Conservation (phyloP, 2,888 invertebrate genomes). For the Bursaphelenchus okinawaensis region DNA sequence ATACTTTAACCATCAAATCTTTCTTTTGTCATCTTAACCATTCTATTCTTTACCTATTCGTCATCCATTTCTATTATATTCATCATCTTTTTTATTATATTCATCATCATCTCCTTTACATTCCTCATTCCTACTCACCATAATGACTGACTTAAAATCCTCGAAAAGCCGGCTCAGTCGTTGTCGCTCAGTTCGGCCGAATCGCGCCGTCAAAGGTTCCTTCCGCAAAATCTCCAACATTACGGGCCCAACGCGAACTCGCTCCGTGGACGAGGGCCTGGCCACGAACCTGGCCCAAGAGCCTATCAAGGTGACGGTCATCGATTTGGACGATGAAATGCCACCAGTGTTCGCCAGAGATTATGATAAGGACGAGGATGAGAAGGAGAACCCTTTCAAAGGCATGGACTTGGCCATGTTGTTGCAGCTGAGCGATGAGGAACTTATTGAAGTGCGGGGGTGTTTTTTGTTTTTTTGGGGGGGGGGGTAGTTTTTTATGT, state of each 20-base stretch:
- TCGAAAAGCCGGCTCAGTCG: not conserved
- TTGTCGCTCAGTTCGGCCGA: not conserved
- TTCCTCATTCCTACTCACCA: not conserved
- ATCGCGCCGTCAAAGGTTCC: not conserved
- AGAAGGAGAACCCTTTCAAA: not conserved
- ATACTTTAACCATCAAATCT: too few species aligned
- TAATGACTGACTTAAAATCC: not conserved
- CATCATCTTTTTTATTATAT: too few species aligned
- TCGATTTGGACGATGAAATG: not conserved
- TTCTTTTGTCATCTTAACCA: too few species aligned
- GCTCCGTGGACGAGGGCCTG: not conserved
- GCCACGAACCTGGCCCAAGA: not conserved
- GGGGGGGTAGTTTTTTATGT: too few species aligned
- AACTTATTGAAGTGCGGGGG: slow-evolving; percentile 3
- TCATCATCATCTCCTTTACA: not conserved
- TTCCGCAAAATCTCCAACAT: not conserved
- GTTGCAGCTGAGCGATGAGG: not conserved
- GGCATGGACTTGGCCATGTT: not conserved
- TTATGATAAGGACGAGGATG: not conserved
- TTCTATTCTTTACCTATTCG: too few species aligned
- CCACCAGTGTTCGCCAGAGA: not conserved
- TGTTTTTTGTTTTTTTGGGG: too few species aligned
- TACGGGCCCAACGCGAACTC: not conserved
- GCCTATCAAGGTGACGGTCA: not conserved
- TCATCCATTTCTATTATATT: too few species aligned